A percentile compares a stretch with the other conserved stretches of the same genome.
Evolutionary conservation across 2,113 vertebrate genomes (phyloP).

Genomic region (Megaceryle torquata): DNA sequence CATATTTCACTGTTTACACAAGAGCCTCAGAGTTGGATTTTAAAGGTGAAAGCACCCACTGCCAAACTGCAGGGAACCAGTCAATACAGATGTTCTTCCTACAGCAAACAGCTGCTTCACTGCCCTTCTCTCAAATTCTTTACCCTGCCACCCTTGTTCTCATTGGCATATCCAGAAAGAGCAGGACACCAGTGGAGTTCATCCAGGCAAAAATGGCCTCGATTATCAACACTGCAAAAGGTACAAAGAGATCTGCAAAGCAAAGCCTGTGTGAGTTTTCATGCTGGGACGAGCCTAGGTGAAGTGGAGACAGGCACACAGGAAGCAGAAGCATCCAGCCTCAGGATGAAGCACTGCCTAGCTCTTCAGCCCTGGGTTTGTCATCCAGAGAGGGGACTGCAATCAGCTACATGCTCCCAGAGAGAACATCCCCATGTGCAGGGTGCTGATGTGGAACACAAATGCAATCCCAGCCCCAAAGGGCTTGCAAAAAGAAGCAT

Average conservation of each 20-base stretch:
- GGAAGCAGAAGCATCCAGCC: background rate
- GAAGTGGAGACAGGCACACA: background rate
- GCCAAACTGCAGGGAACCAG: background rate
- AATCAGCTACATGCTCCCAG: fast-evolving
- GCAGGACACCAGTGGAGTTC: background rate
- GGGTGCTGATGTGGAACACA: fast-evolving
- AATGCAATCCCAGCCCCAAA: background rate
- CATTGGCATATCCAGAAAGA: background rate
- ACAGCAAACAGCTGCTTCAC: background rate
- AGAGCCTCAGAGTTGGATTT: background rate
- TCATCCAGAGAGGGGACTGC: background rate
- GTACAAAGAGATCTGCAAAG: background rate
- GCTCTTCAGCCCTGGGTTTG: background rate
- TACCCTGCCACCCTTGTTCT: background rate
- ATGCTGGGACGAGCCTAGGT: background rate
- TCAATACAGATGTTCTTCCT: background rate
- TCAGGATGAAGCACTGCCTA: background rate
- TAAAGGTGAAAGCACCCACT: background rate
- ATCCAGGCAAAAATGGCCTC: background rate
- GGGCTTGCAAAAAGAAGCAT: background rate
- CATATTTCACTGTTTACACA: background rate
- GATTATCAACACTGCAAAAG: background rate
- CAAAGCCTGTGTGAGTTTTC: background rate
- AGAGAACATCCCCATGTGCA: fast-evolving
- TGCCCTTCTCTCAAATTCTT: background rate